A percentile compares a stretch with the other conserved stretches of the same genome.
These are phyloP conservation scores for Mechanitis mazaeus DNA, from an alignment of 2,888 invertebrate genomes.

Conservation along the genomic window DNA sequence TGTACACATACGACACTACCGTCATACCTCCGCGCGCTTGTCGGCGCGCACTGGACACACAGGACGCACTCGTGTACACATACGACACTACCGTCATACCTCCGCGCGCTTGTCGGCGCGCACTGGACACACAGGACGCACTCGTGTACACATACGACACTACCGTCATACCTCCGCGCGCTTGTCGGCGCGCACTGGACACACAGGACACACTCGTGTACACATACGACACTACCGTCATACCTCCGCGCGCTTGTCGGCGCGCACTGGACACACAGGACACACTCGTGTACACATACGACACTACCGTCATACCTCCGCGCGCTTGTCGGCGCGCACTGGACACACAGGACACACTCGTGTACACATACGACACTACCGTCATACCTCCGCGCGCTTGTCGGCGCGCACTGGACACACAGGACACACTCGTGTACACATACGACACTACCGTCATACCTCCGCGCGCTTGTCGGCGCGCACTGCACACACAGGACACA, in stretches of 20 bases:
- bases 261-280: constrained; percentile 81
- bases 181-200: constrained; percentile 93
- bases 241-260: constrained; percentile 93
- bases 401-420: constrained; percentile 88
- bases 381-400: constrained; percentile 86
- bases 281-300: background rate
- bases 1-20: too few species aligned
- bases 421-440: background rate
- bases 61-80: background rate
- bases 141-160: too few species aligned
- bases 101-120: constrained; percentile 96
- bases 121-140: constrained; percentile 71
- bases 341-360: constrained; percentile 19
- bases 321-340: constrained; percentile 97
- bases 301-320: constrained; percentile 73
- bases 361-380: too few species aligned
- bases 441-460: constrained; percentile 39
- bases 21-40: constrained; percentile 86
- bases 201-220: background rate
- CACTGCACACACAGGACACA: constrained; percentile 71
- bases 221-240: too few species aligned
- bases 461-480: constrained; percentile 96
- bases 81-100: constrained; percentile 39
- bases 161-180: constrained; percentile 81
- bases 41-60: constrained; percentile 88